Base-by-base conservation (phyloP, 2,113 vertebrate species). In the Cryptomyrus ogoouensis region DNA sequence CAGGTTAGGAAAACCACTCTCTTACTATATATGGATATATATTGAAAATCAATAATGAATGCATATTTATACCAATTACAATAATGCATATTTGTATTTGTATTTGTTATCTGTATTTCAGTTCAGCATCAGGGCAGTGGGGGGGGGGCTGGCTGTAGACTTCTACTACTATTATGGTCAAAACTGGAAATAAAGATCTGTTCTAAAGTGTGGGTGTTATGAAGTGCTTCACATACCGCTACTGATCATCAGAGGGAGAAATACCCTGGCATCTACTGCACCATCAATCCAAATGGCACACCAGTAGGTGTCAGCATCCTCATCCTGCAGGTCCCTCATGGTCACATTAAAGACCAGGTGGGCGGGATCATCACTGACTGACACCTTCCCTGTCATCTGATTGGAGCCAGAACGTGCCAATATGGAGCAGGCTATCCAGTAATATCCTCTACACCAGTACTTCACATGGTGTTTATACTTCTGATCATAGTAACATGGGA, bases 271-370 rank as follows among this genome's bases (percentile, higher is more conserved):
- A 84, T 84, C 83, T 46, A 3, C 0, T 47, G 8, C 10, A 9
- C 3, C 0, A 0, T 1, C 0, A 2, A 85, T 89, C 58, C 42
- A 19, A 47, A 90, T 46, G 42, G 5, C 90, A 70, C 89, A 91
- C 84, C 88, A 90, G 88, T 91, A 91, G 31, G 0, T 0, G 35
- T 83, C 90, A 85, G 47, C 53, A 56, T 91, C 62, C 39, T 0
- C 17, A 3, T 7, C 66, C 49, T 88, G 49, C 2, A 89, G 62
- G 39, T 88, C 2, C 6, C 77, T 80, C 31, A 92, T 50, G 19
- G 80, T 74, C 21, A 90, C 91, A 62, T 90, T 92, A 87, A 92
- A 92, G 24, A 90, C 31, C 88, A 39, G 66, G 10, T 90, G 39
- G 13, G 50, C n/a, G 77, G 88, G 89, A 27, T 90, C 27, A 84